These are phyloP conservation scores for Triplophysa dalaica DNA, from an alignment of 2,113 vertebrate species.

Conservation along the genomic window DNA sequence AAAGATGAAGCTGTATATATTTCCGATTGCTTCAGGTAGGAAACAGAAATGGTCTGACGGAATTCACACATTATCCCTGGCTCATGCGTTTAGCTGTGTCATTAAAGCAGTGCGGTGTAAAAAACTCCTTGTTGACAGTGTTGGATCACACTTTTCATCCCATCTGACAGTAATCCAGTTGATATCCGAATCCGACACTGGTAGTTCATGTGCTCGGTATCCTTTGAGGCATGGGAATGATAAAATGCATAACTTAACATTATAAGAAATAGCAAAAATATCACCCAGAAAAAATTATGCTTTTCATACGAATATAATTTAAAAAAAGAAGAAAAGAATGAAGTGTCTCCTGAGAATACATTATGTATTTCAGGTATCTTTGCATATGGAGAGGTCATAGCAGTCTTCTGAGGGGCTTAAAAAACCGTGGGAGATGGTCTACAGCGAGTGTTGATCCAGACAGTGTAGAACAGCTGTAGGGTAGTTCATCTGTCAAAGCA, in stretches of 20 bases:
- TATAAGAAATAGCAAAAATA: background rate
- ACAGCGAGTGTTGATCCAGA: background rate
- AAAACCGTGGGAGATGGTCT: slow-evolving; percentile 13
- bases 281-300: too few species aligned
- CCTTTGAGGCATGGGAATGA: background rate
- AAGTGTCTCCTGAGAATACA: too few species aligned
- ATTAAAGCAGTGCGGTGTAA: slow-evolving; percentile 24
- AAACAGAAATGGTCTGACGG: background rate
- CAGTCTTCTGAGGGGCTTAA: slow-evolving; percentile 2
- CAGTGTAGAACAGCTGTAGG: slow-evolving; percentile 38
- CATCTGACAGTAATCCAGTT: slow-evolving; percentile 16
- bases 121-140: slow-evolving; percentile 33
- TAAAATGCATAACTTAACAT: slow-evolving; percentile 1
- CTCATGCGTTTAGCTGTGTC: slow-evolving; percentile 22
- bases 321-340: too few species aligned
- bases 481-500: slow-evolving; percentile 26
- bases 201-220: background rate
- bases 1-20: background rate
- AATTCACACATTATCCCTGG: slow-evolving; percentile 17
- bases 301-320: too few species aligned
- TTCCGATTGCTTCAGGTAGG: slow-evolving; percentile 10
- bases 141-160: slow-evolving; percentile 28
- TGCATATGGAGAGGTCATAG: slow-evolving; percentile 6
- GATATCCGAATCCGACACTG: slow-evolving; percentile 14
- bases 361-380: background rate